Evolutionary conservation across 2,888 invertebrate species (phyloP), one percentile per base, ranked within the genome.

Genomic region (Acrocera orbiculus): DNA sequence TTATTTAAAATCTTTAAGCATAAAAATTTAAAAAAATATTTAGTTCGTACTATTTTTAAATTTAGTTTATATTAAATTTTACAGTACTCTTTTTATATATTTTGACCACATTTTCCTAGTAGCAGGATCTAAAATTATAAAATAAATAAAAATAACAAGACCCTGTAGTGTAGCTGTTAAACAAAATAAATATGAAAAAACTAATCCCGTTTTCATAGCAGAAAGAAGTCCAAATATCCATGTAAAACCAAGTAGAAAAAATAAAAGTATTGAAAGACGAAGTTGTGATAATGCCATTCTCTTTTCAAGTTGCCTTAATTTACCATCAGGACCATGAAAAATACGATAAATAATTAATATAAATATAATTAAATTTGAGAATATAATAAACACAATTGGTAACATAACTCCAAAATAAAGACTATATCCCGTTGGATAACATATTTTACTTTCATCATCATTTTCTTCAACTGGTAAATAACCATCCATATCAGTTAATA

Each of bases 131-230:
- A 69, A 60, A 13, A 70, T 47, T 6, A 72, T 61, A 48, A 72
- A 72, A 50, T 70, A 72, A 13, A 72, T 47, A 44, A 73, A 72
- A 10, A 72, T 53, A 7, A 72, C 66, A 47, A 72, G 69, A 1
- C 73, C 72, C 47, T 73, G 71, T 14, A 70, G 42, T 0, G 72
- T 69, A 5, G 71, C 67, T 1, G 70, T 69, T n/a, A 71, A 47
- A 46, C 71, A 72, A 45, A 73, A 73, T 1, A 73, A 53, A 47
- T 72, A 73, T 0, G 70, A 68, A 56, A 70, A 71, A 15, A 66
- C 44, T 15, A 66, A 39, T 8, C 57, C 52, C 15, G 61, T 60
- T 4, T 53, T 56, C 28, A 65, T 58, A 44, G 66, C 65, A 2
- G 67, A 66, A 43, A 69, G 59, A 20, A 72, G 48, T 5, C 70